These are phyloP conservation scores for Somateria mollissima DNA, from an alignment of 2,797 vertebrate species.

Conservation along the genomic window DNA sequence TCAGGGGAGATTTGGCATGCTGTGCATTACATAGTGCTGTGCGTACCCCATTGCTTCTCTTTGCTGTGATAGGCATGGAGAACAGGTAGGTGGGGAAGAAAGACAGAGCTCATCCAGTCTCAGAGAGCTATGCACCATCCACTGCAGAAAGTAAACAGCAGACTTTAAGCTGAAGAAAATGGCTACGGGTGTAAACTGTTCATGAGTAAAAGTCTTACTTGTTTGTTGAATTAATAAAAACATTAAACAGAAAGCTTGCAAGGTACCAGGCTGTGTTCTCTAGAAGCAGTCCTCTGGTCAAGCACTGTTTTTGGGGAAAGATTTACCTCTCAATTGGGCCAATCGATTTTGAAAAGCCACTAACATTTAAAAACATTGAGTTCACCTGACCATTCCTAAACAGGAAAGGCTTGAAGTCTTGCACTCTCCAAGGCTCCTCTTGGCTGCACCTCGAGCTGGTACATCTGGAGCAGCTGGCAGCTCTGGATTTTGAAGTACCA, in stretches of 20 bases:
- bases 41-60: background rate
- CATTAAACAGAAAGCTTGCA: background rate
- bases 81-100: background rate
- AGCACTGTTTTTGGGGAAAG: background rate
- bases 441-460: background rate
- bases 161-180: background rate
- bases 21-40: background rate
- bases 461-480: background rate
- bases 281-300: background rate
- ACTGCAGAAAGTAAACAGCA: background rate
- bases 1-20: slow-evolving; percentile 10
- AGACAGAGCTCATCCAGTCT: background rate
- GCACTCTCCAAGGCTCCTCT: background rate
- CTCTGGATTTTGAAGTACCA: background rate
- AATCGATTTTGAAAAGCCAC: background rate
- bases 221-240: background rate
- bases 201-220: background rate
- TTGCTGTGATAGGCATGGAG: background rate
- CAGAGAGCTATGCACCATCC: background rate
- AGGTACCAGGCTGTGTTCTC: background rate
- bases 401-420: background rate
- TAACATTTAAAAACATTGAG: background rate
- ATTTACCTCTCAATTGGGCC: background rate
- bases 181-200: background rate
- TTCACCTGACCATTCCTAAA: background rate